phyloP scores from a whole-genome alignment of 2,888 invertebrate species.

The Pheosia tremula region DNA sequence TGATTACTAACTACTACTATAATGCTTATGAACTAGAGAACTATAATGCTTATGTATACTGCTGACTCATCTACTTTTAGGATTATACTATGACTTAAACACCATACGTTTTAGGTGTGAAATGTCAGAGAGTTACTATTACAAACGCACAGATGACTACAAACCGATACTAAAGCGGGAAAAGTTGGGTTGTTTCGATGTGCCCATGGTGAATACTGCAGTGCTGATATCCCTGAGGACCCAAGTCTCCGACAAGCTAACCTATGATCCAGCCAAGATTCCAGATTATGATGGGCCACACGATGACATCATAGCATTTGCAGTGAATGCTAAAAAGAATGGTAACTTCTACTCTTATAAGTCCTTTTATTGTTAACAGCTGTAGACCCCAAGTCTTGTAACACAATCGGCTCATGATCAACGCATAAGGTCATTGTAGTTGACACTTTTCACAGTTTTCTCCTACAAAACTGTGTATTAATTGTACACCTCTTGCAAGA shows the following conservation, averaged over 20 bases:
- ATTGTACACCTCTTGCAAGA: too few relatives aligned
- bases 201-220: constrained; percentile 96
- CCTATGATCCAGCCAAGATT: constrained; percentile 88
- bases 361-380: too few relatives aligned
- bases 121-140: constrained; percentile 94
- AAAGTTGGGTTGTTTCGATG: constrained; percentile 89
- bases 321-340: constrained; percentile 89
- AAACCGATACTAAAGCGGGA: constrained; percentile 89
- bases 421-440: too few relatives aligned
- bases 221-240: constrained; percentile 90
- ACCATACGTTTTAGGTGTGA: constrained; percentile 82
- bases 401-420: too few relatives aligned
- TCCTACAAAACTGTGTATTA: too few relatives aligned
- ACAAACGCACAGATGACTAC: constrained; percentile 93
- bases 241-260: constrained; percentile 85
- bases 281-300: constrained; percentile 89
- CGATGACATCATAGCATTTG: constrained; percentile 97
- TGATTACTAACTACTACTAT: too few relatives aligned
- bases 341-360: constrained; percentile 59
- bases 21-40: too few relatives aligned
- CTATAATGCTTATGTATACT: too few relatives aligned
- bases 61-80: too few relatives aligned
- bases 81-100: too few relatives aligned
- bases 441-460: too few relatives aligned
- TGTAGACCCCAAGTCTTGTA: too few relatives aligned